Base-by-base conservation (phyloP, 64 coral and sea anemone species). In the Pocillopora damicornis region DNA sequence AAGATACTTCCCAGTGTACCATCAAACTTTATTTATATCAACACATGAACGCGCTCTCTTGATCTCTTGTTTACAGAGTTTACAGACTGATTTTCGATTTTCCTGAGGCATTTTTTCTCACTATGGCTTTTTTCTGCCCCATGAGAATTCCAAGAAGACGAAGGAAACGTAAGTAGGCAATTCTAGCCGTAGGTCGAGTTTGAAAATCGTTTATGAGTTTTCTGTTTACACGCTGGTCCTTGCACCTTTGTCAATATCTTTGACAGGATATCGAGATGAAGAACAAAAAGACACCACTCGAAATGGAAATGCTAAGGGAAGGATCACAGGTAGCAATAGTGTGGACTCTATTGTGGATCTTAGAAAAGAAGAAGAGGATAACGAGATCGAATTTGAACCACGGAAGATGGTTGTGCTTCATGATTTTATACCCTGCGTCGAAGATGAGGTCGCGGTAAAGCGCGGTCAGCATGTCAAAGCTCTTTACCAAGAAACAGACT, bases 401-500 rank as follows among this genome's bases (percentile, higher is more conserved):
- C 74, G 84, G 34, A 98, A 95, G 78, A 98, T 98, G 96, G 76
- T 98, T 34, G 93, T 98, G 11, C 23, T 95, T 17, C 96, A 98
- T 34, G 96, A 98, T 77, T 98, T 98, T 87, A 91, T 92, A 20
- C 96, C 96, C 3, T 98, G 96, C 69, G 96, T 98, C 13, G 96
- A 98, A 79, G 96, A 98, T 87, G 96, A 98, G 58, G 86, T 95
- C 5, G 71, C 89, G 20, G 96, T 98, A 0, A 90, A 90, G 13
- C 93, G 96, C 69, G 93, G 93, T 0, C 88, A 98, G 83, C 92
- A 88, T 87, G 96, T 98, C 20, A 94, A 92, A 81, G 88, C 93
- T 74, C 73, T 98, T 18, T 98, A 98, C 75, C 96, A 92, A 69
- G 92, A 98, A 83, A 98, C 79, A 0, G 93, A 98, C 45, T 98